Evolutionary conservation across 2,797 vertebrate genomes (phyloP), one percentile per base, ranked within the genome.

Genomic region (Dicrostonyx torquatus): DNA sequence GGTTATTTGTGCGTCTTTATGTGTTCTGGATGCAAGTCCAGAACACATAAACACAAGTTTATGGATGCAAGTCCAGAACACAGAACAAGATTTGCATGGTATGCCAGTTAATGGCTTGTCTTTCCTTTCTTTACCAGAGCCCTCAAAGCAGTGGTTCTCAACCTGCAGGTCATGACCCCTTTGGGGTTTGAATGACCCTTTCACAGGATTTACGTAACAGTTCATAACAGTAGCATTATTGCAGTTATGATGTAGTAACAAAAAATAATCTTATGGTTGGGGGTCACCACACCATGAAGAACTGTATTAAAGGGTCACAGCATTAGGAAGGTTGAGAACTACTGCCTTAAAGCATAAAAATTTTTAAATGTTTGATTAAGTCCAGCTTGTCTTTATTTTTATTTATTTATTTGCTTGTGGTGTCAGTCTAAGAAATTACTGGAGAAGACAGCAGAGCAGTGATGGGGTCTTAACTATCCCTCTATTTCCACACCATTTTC

Each of bases 391-490:
- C 29, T 34, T 6, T 1, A 0, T 11, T 29, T 58, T 15, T 13
- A 15, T 43, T 18, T 15, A 7, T 84, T 66, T 64, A 18, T 14
- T 34, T 68, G 18, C 50, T 24, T 43, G 18, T 9, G 29, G 13
- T 1, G 34, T 43, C 26, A 0, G 2, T 37, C 29, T 31, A 1
- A 11, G 85, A 86, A 34, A 11, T 43, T 8, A 0, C 1, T 60
- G 24, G 62, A 5, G 9, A 11, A 10, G 8, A 20, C 0, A 1
- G 66, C 78, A 6, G 24, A 6, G 58, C 18, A 0, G 11, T 8
- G 1, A 29, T 29, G 55, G 3, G 34, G 55, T 72, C 60, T 18
- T 0, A 0, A 31, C 10, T 0, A 2, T 29, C 24, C 4, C 3
- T 75, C 8, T 53, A 34, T 73, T 34, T 34, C 20, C 13, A 1